These are phyloP conservation scores for Cichlasoma orientale DNA, from an alignment of 2,797 vertebrate genomes.

Conservation along the genomic window DNA sequence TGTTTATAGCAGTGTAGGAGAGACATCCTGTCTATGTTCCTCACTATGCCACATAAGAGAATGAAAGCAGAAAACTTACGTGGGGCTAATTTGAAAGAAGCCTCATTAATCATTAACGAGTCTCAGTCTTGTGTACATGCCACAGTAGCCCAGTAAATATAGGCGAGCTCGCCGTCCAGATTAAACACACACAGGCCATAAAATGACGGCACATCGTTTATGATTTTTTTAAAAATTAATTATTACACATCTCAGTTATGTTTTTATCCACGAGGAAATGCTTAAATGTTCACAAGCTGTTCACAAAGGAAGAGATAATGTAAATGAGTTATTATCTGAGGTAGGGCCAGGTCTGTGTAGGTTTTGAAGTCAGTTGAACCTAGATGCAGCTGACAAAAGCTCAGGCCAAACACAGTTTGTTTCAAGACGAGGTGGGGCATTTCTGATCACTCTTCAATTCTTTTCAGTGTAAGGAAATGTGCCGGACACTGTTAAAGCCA, in stretches of 20 bases:
- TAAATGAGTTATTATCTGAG: conserved; percentile 8
- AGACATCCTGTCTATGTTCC: conserved; percentile 20
- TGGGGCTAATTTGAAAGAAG: conserved; percentile 38
- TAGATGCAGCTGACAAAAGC: conserved; percentile 30
- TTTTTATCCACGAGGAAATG: conserved; percentile 3
- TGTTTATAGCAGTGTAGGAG: conserved; percentile 27
- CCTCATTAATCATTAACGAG: conserved; percentile 66
- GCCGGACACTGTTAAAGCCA: conserved; percentile 74
- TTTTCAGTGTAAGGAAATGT: conserved; percentile 80
- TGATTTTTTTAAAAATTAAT: conserved; percentile 31
- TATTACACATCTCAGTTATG: conserved; percentile 12
- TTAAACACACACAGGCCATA: conserved; percentile 26
- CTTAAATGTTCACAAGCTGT: not conserved
- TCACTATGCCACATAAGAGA: conserved; percentile 14
- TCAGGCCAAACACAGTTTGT: conserved; percentile 27
- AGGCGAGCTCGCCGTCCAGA: not conserved
- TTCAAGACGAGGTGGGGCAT: conserved; percentile 65
- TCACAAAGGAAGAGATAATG: conserved; percentile 3
- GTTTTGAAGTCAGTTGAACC: conserved; percentile 53
- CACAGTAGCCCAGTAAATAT: conserved; percentile 54
- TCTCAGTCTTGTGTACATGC: conserved; percentile 53
- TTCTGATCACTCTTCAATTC: conserved; percentile 62
- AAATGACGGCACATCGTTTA: conserved; percentile 13
- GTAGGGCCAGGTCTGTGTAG: not conserved
- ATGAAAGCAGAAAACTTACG: conserved; percentile 27